Conservation (phyloP, 2,797 vertebrate genomes). For the Acanthurus lineatus region DNA sequence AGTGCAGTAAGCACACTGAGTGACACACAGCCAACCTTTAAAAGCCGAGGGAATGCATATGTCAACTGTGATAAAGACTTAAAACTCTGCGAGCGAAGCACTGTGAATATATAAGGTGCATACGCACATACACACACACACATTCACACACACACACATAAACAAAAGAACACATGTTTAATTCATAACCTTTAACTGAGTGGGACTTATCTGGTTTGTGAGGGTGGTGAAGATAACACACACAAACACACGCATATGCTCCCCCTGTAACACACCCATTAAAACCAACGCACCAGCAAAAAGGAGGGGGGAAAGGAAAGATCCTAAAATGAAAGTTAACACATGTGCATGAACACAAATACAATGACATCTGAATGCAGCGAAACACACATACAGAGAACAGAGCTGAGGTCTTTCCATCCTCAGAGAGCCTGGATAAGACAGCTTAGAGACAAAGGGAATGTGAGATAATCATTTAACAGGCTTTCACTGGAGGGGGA, state of each 20-base stretch:
- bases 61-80: slow-evolving; percentile 53
- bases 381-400: slow-evolving; percentile 17
- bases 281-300: slow-evolving; percentile 3
- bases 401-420: slow-evolving; percentile 19
- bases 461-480: slow-evolving; percentile 54
- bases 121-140: not conserved
- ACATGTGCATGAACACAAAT: slow-evolving; percentile 9
- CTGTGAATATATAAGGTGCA: slow-evolving; percentile 33
- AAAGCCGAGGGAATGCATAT: slow-evolving; percentile 41
- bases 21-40: slow-evolving; percentile 26
- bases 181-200: slow-evolving; percentile 55
- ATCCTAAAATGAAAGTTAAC: slow-evolving; percentile 22
- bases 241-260: not conserved
- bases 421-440: slow-evolving; percentile 41
- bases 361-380: slow-evolving; percentile 23
- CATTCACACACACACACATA: slow-evolving; percentile 21
- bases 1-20: not conserved
- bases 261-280: not conserved
- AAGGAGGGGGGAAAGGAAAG: slow-evolving; percentile 21
- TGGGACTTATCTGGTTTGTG: slow-evolving; percentile 50
- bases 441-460: slow-evolving; percentile 44
- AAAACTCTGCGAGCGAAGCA: slow-evolving; percentile 30
- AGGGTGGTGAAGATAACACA: slow-evolving; percentile 20
- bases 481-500: slow-evolving; percentile 29
- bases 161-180: slow-evolving; percentile 50